Evolutionary conservation across 2,888 invertebrate species (phyloP).

Genomic region (Sarcophaga carnaria): DNA sequence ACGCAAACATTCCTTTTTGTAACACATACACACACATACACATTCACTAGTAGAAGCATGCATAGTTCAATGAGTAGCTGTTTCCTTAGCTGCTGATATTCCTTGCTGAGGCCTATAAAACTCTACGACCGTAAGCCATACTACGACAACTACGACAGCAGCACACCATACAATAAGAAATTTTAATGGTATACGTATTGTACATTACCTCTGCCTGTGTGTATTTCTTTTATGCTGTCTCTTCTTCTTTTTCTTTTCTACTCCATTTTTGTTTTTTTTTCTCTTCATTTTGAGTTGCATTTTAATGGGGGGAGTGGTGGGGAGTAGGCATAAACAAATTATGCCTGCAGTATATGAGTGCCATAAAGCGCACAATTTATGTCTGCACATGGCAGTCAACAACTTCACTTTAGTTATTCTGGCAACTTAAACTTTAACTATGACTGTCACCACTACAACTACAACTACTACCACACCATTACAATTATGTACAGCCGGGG

Average conservation of each 20-base stretch:
- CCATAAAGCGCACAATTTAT: conserved; percentile 54
- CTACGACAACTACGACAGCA: not conserved
- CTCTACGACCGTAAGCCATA: not conserved
- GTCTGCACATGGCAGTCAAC: conserved; percentile 22
- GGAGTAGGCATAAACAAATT: conserved; percentile 49
- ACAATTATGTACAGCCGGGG: not conserved
- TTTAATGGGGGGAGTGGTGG: conserved; percentile 12
- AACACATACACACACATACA: not conserved
- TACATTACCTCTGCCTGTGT: too few relatives aligned
- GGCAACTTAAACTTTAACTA: conserved; percentile 36
- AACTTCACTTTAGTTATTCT: conserved; percentile 25
- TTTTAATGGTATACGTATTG: too few relatives aligned
- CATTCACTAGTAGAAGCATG: not conserved
- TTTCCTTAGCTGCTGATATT: too few relatives aligned
- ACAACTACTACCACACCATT: not conserved
- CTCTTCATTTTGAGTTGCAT: not conserved
- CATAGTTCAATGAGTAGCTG: too few relatives aligned
- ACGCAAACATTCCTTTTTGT: conserved; percentile 35
- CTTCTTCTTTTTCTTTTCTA: too few relatives aligned
- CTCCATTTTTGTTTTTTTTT: too few relatives aligned
- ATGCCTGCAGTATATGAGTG: conserved; percentile 59
- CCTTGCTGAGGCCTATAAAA: too few relatives aligned
- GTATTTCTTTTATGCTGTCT: too few relatives aligned
- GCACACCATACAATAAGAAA: not conserved
- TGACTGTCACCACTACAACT: not conserved